Conservation (phyloP, 2,797 vertebrate genomes). For the Valencia hispanica region DNA sequence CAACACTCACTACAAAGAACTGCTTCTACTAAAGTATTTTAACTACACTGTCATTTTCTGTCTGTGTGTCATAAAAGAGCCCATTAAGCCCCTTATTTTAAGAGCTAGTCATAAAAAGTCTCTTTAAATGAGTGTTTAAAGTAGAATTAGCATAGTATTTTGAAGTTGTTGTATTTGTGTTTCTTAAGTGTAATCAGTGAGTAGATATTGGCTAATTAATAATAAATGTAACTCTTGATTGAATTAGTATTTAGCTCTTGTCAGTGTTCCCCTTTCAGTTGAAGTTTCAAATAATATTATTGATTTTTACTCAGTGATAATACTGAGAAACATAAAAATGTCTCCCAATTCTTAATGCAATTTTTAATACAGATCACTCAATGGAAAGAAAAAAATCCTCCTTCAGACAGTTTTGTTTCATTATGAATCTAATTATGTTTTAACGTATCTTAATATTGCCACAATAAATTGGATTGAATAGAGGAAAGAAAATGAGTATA, state of each 20-base stretch:
- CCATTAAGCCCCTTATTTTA: neutral
- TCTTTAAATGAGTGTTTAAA: neutral
- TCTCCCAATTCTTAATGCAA: neutral
- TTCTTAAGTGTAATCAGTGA: neutral
- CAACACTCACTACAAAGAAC: too few species aligned
- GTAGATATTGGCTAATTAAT: neutral
- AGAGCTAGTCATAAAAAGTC: neutral
- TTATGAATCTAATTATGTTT: neutral
- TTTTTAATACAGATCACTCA: neutral
- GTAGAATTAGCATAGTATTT: neutral
- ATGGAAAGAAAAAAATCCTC: neutral
- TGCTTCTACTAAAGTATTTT: too few species aligned
- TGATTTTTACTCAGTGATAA: neutral
- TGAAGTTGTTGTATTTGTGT: neutral
- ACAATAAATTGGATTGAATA: neutral
- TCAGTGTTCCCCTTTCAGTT: neutral
- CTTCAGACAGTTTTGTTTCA: neutral
- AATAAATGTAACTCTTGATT: neutral
- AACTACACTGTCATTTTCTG: too few species aligned
- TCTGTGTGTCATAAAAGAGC: neutral
- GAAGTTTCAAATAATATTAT: neutral
- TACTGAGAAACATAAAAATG: neutral
- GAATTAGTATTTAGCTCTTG: neutral
- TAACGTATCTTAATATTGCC: neutral
- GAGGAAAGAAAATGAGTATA: conserved; percentile 14